A percentile compares a stretch with the other conserved stretches of the same genome.
Evolutionary conservation across 2,797 vertebrate species (phyloP).

Genomic region (Gymnocypris eckloni): DNA sequence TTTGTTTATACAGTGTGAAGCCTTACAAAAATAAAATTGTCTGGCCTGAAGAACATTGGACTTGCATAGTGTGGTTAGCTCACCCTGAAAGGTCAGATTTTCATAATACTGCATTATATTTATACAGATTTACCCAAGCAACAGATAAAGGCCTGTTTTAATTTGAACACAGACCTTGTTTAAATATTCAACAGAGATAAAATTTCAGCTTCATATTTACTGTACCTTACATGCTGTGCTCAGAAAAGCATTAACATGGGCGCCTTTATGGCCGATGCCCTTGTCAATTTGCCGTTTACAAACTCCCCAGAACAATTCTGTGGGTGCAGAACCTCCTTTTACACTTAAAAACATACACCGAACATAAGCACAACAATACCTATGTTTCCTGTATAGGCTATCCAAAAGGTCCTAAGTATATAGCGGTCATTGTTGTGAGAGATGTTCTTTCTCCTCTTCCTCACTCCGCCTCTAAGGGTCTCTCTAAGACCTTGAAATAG

Average conservation of each 20-base stretch:
- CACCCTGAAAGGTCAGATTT: not conserved
- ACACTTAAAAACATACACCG: not conserved
- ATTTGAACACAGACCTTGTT: not conserved
- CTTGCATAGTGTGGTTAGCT: not conserved
- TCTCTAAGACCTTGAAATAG: slow-evolving; percentile 46
- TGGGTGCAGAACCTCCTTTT: not conserved
- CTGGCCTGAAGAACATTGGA: not conserved
- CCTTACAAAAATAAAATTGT: not conserved
- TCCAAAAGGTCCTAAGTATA: not conserved
- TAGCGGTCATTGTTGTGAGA: not conserved
- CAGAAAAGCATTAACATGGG: not conserved
- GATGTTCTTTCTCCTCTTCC: slow-evolving; percentile 24
- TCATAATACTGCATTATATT: not conserved
- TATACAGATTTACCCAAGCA: not conserved
- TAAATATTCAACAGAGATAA: not conserved
- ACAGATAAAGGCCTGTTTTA: not conserved
- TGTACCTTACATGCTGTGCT: not conserved
- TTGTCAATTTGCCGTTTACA: not conserved
- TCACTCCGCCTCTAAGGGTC: slow-evolving; percentile 54
- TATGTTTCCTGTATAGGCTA: not conserved
- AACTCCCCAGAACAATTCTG: not conserved
- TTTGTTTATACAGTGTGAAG: not conserved
- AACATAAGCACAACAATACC: not conserved
- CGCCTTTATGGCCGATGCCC: not conserved
- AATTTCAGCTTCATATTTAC: not conserved